Evolutionary conservation across 2,888 invertebrate genomes (phyloP).

Genomic region (Eudemis profundana): DNA sequence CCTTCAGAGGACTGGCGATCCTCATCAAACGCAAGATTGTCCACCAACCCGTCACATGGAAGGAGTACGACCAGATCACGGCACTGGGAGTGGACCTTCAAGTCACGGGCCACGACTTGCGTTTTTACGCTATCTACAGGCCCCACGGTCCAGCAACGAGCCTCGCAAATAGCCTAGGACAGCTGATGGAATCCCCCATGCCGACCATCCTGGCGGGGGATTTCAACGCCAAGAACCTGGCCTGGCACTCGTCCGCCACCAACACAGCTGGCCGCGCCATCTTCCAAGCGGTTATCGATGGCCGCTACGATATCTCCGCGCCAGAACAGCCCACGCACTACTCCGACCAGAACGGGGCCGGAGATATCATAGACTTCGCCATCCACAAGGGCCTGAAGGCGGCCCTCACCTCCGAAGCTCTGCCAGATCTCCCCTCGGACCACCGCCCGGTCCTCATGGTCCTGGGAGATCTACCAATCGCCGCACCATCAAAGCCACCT

Average conservation of each 20-base stretch:
- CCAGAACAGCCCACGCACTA: slow-evolving; percentile 5
- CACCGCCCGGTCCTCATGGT: neutral
- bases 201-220: no score
- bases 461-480: neutral
- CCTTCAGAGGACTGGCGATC: slow-evolving; percentile 39
- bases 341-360: neutral
- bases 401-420: neutral
- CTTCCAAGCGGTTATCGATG: neutral
- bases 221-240: neutral
- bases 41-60: slow-evolving; percentile 30
- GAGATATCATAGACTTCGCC: neutral
- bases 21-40: slow-evolving; percentile 30
- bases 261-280: neutral
- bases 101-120: neutral
- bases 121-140: slow-evolving; percentile 42
- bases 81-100: slow-evolving; percentile 38
- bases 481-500: neutral
- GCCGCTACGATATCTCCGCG: neutral
- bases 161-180: no score
- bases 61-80: neutral
- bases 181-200: no score
- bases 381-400: neutral
- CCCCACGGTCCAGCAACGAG: neutral
- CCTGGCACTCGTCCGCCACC: neutral
- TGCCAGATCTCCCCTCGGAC: neutral